phyloP scores from a whole-genome alignment of 2,797 vertebrate genomes.

The Neosalanx taihuensis region DNA sequence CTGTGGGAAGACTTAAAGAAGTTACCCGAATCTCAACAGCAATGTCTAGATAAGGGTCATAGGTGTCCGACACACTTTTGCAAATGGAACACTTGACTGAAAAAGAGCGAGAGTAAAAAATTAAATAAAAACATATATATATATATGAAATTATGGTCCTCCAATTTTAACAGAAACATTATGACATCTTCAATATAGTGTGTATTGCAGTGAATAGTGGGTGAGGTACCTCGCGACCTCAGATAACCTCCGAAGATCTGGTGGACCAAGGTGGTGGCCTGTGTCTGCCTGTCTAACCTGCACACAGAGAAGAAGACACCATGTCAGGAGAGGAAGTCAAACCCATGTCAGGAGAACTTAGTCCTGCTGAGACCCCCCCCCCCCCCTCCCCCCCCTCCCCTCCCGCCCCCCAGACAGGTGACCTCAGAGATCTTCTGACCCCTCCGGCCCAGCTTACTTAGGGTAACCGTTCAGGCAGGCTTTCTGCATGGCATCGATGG shows the following conservation, averaged over 20 bases:
- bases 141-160: neutral
- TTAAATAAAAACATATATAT: no score
- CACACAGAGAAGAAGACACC: constrained; percentile 12
- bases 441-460: constrained; percentile 71
- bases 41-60: constrained; percentile 92
- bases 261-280: constrained; percentile 92
- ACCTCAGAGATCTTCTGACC: neutral
- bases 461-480: constrained; percentile 88
- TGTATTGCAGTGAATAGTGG: neutral
- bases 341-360: neutral
- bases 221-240: constrained; percentile 85
- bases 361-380: neutral
- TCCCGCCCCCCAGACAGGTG: neutral
- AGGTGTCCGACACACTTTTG: constrained; percentile 92
- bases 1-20: neutral
- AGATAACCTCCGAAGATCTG: constrained; percentile 97
- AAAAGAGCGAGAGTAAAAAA: constrained; percentile 33
- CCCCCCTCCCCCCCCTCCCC: no score
- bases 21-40: constrained; percentile 91
- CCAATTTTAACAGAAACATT: neutral
- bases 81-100: constrained; percentile 92
- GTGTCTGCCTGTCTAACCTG: constrained; percentile 91
- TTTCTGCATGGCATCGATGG: constrained; percentile 95
- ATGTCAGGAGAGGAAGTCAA: neutral
- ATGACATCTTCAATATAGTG: neutral